Evolutionary conservation across 1,140 invertebrate species (phyloP).

Genomic region (Thrips palmi): DNA sequence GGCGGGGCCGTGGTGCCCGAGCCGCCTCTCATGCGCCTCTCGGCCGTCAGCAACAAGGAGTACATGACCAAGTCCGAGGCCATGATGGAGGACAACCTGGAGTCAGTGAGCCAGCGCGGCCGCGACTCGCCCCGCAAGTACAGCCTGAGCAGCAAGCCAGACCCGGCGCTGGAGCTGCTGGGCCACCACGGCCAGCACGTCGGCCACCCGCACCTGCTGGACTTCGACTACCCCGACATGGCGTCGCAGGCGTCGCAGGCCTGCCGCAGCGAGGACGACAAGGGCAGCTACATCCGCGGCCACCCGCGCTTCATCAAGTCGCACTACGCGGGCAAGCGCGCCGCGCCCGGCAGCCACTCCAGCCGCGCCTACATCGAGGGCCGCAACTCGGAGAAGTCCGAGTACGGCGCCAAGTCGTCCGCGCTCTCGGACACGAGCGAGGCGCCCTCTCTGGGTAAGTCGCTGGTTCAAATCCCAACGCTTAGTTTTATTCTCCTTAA

Average conservation of each 20-base stretch:
- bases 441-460: conserved; percentile 55
- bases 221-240: conserved; percentile 47
- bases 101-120: conserved; percentile 22
- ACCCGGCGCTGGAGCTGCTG: not conserved
- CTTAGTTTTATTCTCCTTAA: not conserved
- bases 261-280: conserved; percentile 41
- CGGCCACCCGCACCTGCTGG: conserved; percentile 22
- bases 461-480: not conserved
- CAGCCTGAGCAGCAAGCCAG: conserved; percentile 16
- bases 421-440: conserved; percentile 89
- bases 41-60: conserved; percentile 26
- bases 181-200: not conserved
- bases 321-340: conserved; percentile 54
- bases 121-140: conserved; percentile 21
- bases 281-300: conserved; percentile 31
- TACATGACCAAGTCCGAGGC: conserved; percentile 35
- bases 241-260: no score
- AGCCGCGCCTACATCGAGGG: conserved; percentile 58
- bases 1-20: not conserved
- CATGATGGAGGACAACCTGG: conserved; percentile 30
- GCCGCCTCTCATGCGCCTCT: conserved; percentile 30
- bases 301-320: conserved; percentile 59
- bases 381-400: conserved; percentile 41
- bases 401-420: conserved; percentile 61
- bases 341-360: conserved; percentile 60